phyloP scores from a whole-genome alignment of 2,797 vertebrate genomes.

The Muraenolepis orangiensis region DNA sequence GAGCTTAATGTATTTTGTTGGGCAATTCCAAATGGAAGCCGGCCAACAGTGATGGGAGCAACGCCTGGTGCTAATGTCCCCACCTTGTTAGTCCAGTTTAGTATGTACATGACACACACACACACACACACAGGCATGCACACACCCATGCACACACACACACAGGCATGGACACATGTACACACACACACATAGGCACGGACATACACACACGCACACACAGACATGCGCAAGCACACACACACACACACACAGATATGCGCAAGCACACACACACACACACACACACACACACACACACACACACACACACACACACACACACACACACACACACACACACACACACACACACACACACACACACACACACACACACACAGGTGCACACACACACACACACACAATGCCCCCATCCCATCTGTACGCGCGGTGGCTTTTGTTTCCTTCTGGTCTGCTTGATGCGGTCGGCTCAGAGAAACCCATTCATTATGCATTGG shows the following conservation, averaged over 20 bases:
- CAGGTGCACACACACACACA: not conserved
- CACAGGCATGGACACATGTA: too few species aligned
- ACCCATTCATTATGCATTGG: too few species aligned
- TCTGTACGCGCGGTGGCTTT: conserved; percentile 16
- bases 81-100: too few species aligned
- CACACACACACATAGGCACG: not conserved
- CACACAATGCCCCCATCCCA: too few species aligned
- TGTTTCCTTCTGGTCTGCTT: too few species aligned
- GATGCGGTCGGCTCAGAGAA: too few species aligned
- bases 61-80: too few species aligned
- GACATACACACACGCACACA: not conserved
- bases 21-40: conserved; percentile 8
- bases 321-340: conserved; percentile 10
- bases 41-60: not conserved
- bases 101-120: not conserved
- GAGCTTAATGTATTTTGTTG: conserved; percentile 18
- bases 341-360: conserved; percentile 1
- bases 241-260: not conserved
- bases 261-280: not conserved
- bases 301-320: conserved; percentile 9
- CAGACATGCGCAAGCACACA: not conserved
- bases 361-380: not conserved
- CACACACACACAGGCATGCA: conserved; percentile 15
- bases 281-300: not conserved
- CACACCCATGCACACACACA: not conserved